phyloP scores from a whole-genome alignment of 2,113 vertebrate genomes.

The Thalassarche chlororhynchos region DNA sequence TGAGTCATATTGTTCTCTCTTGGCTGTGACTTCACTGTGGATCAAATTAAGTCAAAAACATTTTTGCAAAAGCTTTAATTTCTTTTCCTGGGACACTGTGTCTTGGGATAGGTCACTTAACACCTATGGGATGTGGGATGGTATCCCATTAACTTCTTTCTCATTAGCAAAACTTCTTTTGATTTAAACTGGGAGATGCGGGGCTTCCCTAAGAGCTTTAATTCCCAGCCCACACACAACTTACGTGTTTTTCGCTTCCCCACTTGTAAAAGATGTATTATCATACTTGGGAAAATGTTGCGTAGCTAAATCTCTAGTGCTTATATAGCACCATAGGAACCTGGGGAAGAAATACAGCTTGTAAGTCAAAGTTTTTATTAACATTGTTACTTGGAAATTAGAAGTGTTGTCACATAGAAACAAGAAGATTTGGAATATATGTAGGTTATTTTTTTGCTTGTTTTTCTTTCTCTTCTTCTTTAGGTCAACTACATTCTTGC shows the following conservation, averaged over 20 bases:
- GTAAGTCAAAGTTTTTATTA: neutral
- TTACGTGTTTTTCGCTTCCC: neutral
- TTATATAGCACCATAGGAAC: neutral
- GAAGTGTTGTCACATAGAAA: neutral
- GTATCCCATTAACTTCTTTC: neutral
- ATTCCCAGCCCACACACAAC: neutral
- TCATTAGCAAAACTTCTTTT: neutral
- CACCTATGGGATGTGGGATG: neutral
- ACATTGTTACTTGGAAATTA: neutral
- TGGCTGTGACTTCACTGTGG: conserved; percentile 3
- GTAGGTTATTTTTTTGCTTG: neutral
- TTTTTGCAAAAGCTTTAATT: conserved; percentile 6
- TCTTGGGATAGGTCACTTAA: neutral
- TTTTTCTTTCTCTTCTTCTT: neutral
- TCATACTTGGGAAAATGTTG: neutral
- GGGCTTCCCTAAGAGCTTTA: neutral
- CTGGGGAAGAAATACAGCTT: neutral
- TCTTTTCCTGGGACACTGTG: neutral
- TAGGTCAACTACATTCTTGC: neutral
- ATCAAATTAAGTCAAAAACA: conserved; percentile 8
- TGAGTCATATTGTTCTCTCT: conserved; percentile 29
- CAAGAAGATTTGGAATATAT: neutral
- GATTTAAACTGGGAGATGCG: neutral
- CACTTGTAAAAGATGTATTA: neutral
- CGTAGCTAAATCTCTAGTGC: neutral